These are phyloP conservation scores for Regulus satrapa DNA, from an alignment of 2,113 vertebrate species.

Conservation along the genomic window DNA sequence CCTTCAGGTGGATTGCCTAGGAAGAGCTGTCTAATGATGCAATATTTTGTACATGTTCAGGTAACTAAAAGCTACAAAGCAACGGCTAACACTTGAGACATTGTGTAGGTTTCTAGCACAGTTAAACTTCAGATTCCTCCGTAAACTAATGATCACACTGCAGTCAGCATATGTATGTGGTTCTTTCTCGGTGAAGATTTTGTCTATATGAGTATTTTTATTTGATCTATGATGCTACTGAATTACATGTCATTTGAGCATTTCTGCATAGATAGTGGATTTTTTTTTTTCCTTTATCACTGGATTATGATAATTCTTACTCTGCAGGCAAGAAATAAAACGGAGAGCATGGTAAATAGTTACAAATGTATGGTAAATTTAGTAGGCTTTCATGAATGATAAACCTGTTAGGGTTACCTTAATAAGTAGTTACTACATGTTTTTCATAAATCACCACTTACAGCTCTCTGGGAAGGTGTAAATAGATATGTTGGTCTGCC, in stretches of 20 bases:
- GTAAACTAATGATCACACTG: background rate
- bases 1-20: background rate
- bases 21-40: background rate
- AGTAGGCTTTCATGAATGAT: background rate
- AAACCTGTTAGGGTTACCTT: background rate
- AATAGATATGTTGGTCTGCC: background rate
- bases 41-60: background rate
- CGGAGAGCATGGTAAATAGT: background rate
- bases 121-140: background rate
- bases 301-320: background rate
- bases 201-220: background rate
- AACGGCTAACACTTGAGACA: background rate
- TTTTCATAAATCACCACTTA: background rate
- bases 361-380: background rate
- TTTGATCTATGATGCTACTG: background rate
- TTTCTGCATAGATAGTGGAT: background rate
- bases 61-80: conserved; percentile 36
- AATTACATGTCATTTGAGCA: background rate
- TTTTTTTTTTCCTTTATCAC: background rate
- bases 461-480: background rate
- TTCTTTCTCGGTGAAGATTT: background rate
- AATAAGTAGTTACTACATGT: background rate
- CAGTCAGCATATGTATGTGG: background rate
- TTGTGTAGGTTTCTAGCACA: conserved; percentile 9
- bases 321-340: conserved; percentile 2